Percentiles rank a stretch among this genome's conserved stretches.
phyloP scores from a whole-genome alignment of 2,797 vertebrate species.

The Platyrinchus mystaceus region DNA sequence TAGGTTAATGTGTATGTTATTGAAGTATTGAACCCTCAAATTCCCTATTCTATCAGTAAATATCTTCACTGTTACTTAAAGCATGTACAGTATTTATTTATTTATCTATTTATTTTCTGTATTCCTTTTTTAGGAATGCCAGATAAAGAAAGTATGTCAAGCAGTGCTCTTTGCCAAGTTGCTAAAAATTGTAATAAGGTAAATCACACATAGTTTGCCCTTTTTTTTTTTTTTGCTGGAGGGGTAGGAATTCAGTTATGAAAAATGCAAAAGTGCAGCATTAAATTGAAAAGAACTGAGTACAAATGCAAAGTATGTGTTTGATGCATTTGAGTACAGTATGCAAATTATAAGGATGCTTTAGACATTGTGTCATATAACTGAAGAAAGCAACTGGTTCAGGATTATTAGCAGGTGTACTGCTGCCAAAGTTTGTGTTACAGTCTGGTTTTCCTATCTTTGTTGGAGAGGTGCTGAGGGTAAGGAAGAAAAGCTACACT shows the following conservation, averaged over 20 bases:
- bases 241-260: neutral
- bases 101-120: constrained; percentile 29
- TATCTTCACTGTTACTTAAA: neutral
- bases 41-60: neutral
- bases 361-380: neutral
- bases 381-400: neutral
- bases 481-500: neutral
- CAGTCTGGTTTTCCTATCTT: neutral
- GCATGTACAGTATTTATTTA: neutral
- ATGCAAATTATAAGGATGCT: neutral
- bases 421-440: neutral
- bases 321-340: neutral
- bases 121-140: constrained; percentile 84
- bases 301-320: neutral
- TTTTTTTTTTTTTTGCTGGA: neutral
- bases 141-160: constrained; percentile 91
- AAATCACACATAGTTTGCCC: constrained; percentile 41
- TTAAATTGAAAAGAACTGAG: neutral
- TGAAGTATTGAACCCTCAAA: neutral
- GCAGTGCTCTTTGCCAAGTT: constrained; percentile 80
- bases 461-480: neutral
- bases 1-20: neutral
- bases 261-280: neutral
- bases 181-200: constrained; percentile 90
- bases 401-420: neutral